A percentile compares a stretch with the other conserved stretches of the same genome.
phyloP scores from a whole-genome alignment of 2,888 invertebrate genomes.

The Heliconius ismenius region DNA sequence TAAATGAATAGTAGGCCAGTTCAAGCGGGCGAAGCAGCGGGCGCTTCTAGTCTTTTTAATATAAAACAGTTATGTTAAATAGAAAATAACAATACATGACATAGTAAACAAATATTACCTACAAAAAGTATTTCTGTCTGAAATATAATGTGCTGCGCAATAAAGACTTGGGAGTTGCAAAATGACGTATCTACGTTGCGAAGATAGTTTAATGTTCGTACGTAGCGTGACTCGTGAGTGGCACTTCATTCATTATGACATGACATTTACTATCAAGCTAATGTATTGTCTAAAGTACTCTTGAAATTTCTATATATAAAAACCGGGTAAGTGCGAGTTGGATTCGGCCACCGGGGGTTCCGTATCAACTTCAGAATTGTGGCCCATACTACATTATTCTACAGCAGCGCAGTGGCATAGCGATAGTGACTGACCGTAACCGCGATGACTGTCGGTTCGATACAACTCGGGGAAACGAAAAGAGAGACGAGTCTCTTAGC shows the following conservation, averaged over 20 bases:
- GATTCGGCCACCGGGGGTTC: too few relatives aligned
- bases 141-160: neutral
- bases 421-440: neutral
- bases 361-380: too few relatives aligned
- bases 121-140: neutral
- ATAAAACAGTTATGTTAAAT: neutral
- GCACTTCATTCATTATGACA: conserved; percentile 6
- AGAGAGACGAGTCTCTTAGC: too few relatives aligned
- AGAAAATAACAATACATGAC: neutral
- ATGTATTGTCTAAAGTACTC: neutral
- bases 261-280: neutral
- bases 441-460: neutral
- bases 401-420: neutral
- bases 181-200: too few relatives aligned
- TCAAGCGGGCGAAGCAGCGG: too few relatives aligned
- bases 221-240: neutral
- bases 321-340: too few relatives aligned
- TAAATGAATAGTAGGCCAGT: too few relatives aligned
- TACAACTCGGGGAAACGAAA: neutral
- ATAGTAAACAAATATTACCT: neutral
- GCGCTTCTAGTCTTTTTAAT: too few relatives aligned
- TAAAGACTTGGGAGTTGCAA: neutral
- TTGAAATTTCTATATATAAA: neutral
- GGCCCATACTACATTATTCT: neutral
- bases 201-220: neutral